Evolutionary conservation across 2,888 invertebrate species (phyloP).

Genomic region (Acrocera orbiculus): DNA sequence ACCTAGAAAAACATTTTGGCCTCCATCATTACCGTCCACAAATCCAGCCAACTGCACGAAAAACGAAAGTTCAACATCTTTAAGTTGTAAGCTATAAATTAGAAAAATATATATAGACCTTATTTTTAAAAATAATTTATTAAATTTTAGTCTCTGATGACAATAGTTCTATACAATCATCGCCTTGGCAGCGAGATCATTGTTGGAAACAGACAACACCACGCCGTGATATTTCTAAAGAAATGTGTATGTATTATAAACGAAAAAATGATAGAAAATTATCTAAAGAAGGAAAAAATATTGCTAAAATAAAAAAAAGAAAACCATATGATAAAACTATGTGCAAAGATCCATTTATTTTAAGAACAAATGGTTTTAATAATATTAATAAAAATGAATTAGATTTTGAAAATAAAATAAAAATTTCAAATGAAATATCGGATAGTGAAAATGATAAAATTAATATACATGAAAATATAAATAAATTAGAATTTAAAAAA

Average conservation of each 20-base stretch:
- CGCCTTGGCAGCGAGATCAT: conserved; percentile 80
- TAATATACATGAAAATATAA: conserved; percentile 2
- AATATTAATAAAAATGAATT: conserved; percentile 1
- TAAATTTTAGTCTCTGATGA: conserved; percentile 58
- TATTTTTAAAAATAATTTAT: conserved; percentile 3
- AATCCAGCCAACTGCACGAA: conserved; percentile 31
- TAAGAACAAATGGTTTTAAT: conserved; percentile 2
- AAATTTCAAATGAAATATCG: conserved; percentile 7
- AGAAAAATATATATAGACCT: background rate
- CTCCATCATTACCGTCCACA: conserved; percentile 44
- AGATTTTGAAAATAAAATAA: conserved; percentile 9
- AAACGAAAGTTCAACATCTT: conserved; percentile 60
- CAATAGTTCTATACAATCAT: conserved; percentile 77
- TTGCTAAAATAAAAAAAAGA: conserved; percentile 38
- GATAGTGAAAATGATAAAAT: conserved; percentile 5
- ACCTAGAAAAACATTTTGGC: conserved; percentile 75
- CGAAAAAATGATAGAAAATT: conserved; percentile 20
- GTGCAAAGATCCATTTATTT: conserved; percentile 14
- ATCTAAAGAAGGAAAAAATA: conserved; percentile 21
- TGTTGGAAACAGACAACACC: conserved; percentile 74
- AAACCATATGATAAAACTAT: conserved; percentile 41
- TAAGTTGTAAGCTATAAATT: conserved; percentile 45
- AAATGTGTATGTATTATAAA: conserved; percentile 44
- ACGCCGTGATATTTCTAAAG: conserved; percentile 52
- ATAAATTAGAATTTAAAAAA: background rate